Evolutionary conservation across 2,113 vertebrate genomes (phyloP).

Genomic region (Brevimyrus niger): DNA sequence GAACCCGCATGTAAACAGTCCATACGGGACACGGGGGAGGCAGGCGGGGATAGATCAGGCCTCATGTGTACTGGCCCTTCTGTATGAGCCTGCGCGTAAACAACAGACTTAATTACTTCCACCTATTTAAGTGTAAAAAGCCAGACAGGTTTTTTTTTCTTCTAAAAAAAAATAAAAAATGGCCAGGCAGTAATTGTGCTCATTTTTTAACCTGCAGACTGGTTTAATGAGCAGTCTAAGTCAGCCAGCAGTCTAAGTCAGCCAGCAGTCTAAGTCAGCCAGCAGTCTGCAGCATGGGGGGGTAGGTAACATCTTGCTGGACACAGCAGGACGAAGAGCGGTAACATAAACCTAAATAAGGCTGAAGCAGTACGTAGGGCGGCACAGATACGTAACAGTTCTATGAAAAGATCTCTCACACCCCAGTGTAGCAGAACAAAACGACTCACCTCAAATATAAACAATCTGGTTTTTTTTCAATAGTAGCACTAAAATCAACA

Average conservation of each 20-base stretch:
- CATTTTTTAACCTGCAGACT: neutral
- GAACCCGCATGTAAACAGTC: neutral
- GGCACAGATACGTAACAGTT: neutral
- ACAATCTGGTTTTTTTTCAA: neutral
- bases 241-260: no score
- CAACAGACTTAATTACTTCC: neutral
- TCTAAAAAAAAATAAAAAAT: neutral
- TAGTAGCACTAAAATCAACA: neutral
- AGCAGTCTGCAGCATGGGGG: neutral
- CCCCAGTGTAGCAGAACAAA: neutral
- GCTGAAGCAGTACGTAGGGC: neutral
- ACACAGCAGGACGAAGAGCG: neutral
- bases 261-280: neutral
- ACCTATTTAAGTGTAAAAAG: neutral
- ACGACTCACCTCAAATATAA: neutral
- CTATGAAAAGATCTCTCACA: neutral
- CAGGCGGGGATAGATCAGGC: neutral
- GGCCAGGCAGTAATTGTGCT: neutral
- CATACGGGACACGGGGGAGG: neutral
- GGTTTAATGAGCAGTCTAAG: neutral
- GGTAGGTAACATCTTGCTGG: neutral
- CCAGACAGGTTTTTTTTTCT: neutral
- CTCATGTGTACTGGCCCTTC: neutral
- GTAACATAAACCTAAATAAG: neutral
- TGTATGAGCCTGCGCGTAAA: neutral